These are phyloP conservation scores for Petroica traversi DNA, from an alignment of 2,113 vertebrate species.

Conservation along the genomic window DNA sequence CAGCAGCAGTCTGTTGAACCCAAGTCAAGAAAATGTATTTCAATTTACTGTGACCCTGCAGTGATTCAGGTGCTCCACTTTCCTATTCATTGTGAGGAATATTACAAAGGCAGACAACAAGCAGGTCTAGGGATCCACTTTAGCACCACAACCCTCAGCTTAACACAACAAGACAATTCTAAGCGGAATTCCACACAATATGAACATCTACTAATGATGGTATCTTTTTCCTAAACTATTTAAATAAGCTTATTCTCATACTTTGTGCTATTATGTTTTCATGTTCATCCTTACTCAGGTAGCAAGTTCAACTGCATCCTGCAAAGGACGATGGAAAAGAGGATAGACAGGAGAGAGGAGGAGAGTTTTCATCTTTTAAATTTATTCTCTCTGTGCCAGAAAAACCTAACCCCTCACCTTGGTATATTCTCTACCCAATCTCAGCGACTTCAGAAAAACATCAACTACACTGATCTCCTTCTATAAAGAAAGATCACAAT, in stretches of 20 bases:
- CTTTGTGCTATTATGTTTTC: neutral
- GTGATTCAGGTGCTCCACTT: neutral
- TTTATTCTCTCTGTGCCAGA: neutral
- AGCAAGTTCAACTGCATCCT: neutral
- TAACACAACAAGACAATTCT: neutral
- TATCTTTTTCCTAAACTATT: neutral
- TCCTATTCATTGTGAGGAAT: neutral
- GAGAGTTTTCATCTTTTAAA: neutral
- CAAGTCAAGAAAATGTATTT: neutral
- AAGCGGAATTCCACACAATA: neutral
- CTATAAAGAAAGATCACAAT: neutral
- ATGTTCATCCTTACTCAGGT: neutral
- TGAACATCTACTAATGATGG: fast-evolving
- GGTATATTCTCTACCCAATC: neutral
- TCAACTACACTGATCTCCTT: neutral
- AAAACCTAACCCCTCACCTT: neutral
- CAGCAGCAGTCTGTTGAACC: neutral
- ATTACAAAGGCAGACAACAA: neutral
- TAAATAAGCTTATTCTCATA: neutral
- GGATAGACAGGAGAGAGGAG: neutral
- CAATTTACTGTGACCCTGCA: neutral
- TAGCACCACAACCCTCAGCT: neutral
- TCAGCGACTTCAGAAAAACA: neutral
- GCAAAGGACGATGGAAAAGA: neutral
- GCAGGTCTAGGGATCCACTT: neutral